These are phyloP conservation scores for Lithosia quadra DNA, from an alignment of 2,888 invertebrate genomes.

Conservation along the genomic window DNA sequence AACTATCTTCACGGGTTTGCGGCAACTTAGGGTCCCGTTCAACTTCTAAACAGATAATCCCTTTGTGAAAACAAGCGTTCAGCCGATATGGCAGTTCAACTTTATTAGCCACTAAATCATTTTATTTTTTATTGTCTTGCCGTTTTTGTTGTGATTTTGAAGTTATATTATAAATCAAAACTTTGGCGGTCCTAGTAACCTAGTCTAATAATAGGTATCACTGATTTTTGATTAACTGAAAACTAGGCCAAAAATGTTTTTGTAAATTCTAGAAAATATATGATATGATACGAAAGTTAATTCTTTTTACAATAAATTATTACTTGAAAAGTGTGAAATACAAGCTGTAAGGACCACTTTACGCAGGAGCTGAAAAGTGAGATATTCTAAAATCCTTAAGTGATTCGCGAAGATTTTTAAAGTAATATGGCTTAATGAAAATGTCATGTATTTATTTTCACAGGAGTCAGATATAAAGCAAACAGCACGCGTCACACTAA, in stretches of 20 bases:
- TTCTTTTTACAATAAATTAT: too few relatives aligned
- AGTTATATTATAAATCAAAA: background rate
- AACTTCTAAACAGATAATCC: conserved; percentile 31
- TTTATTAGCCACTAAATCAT: conserved; percentile 12
- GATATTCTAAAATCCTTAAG: background rate
- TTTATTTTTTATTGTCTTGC: background rate
- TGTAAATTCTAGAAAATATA: too few relatives aligned
- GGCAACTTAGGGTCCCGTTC: conserved; percentile 37
- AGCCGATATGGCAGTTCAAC: conserved; percentile 7
- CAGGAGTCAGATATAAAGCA: background rate
- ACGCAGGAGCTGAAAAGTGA: background rate
- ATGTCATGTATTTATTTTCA: background rate
- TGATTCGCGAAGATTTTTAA: background rate
- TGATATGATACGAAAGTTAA: too few relatives aligned
- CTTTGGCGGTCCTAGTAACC: background rate
- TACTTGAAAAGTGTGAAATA: too few relatives aligned
- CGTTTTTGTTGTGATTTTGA: background rate
- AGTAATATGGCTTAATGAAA: background rate
- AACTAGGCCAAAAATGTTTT: background rate
- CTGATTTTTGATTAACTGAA: background rate
- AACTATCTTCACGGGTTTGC: conserved; percentile 53
- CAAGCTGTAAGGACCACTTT: too few relatives aligned
- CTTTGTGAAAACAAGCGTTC: conserved; percentile 28
- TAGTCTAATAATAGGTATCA: background rate
- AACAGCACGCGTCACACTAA: background rate